Evolutionary conservation across 2,888 invertebrate species (phyloP).

Genomic region (Troglohyphantes excavatus): DNA sequence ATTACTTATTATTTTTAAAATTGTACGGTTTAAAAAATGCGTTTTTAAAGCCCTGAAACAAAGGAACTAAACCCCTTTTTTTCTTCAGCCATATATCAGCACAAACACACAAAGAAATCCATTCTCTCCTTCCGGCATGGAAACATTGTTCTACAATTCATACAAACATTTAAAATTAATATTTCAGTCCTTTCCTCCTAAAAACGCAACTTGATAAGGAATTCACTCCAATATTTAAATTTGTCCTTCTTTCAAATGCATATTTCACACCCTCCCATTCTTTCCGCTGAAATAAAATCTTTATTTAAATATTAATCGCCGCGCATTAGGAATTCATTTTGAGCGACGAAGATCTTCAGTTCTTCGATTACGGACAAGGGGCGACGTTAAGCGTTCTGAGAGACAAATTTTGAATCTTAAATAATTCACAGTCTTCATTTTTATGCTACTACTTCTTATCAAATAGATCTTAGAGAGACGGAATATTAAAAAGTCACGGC

Average conservation of each 20-base stretch:
- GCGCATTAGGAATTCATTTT: constrained; percentile 47
- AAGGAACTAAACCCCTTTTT: no score
- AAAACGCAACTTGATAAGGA: neutral
- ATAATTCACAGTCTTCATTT: constrained; percentile 59
- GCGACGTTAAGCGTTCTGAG: constrained; percentile 35
- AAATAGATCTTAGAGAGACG: constrained; percentile 27
- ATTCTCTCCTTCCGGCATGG: no score
- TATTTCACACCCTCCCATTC: neutral
- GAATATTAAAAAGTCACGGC: constrained; percentile 74
- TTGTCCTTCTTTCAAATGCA: neutral
- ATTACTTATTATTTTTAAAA: no score
- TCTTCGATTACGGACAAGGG: constrained; percentile 25
- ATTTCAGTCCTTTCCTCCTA: neutral
- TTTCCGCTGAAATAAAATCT: neutral
- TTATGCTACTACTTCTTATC: constrained; percentile 72
- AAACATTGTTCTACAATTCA: neutral
- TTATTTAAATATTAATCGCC: constrained; percentile 33
- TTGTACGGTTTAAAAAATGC: no score
- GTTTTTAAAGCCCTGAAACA: no score
- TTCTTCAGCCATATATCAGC: no score
- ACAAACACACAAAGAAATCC: no score
- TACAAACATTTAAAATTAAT: constrained; percentile 10
- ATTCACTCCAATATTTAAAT: neutral
- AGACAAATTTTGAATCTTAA: constrained; percentile 72
- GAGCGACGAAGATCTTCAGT: neutral